phyloP scores from a whole-genome alignment of 1,140 invertebrate species.

The Dinoponera quadriceps region DNA sequence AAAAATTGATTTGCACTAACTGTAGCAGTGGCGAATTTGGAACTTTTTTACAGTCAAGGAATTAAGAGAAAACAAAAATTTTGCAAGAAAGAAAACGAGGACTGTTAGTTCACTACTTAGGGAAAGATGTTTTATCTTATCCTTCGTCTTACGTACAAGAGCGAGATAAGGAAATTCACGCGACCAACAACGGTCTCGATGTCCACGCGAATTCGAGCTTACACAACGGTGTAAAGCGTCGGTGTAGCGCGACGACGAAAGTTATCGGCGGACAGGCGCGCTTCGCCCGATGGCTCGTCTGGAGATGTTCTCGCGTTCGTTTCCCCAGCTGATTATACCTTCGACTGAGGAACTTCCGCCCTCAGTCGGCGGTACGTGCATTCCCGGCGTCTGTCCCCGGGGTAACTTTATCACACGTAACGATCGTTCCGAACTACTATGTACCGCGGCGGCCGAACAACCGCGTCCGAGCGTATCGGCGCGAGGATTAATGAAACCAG shows the following conservation, averaged over 20 bases:
- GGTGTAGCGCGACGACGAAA: background rate
- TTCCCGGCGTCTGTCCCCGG: conserved; percentile 35
- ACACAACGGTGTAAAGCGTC: background rate
- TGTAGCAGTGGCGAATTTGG: too few relatives aligned
- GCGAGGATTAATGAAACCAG: conserved; percentile 28
- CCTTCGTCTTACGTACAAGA: too few relatives aligned
- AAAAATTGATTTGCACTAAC: too few relatives aligned
- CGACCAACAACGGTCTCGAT: too few relatives aligned
- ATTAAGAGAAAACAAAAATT: too few relatives aligned
- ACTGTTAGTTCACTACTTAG: too few relatives aligned
- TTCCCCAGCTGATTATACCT: conserved; percentile 22
- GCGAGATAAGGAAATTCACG: too few relatives aligned
- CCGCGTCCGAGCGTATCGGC: conserved; percentile 9
- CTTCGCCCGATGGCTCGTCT: background rate
- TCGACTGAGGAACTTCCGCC: conserved; percentile 28
- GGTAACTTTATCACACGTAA: conserved; percentile 62
- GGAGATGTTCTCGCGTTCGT: background rate
- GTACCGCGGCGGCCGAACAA: conserved; percentile 34
- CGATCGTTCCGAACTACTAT: conserved; percentile 51
- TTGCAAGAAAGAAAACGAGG: too few relatives aligned
- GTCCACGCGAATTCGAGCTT: background rate
- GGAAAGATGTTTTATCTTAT: too few relatives aligned
- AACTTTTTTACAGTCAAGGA: too few relatives aligned
- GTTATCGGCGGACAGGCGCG: background rate
- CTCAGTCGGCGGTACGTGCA: conserved; percentile 18